Conservation (phyloP, 2,888 invertebrate species). For the Carpatolechia fugitivella region DNA sequence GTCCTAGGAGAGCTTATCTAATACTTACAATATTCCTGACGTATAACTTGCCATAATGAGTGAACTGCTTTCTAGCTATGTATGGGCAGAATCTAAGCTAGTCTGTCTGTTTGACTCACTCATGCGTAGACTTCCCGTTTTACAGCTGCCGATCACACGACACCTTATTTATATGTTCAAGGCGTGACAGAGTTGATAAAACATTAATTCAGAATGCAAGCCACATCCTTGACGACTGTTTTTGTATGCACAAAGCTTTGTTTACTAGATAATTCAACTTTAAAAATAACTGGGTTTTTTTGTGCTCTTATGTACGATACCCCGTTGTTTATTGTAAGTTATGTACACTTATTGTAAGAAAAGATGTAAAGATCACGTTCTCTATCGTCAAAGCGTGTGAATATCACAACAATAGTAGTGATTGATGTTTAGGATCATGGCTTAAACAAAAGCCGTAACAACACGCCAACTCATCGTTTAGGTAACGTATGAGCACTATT, state of each 20-base stretch:
- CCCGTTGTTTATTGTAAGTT: not conserved
- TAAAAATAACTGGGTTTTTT: not conserved
- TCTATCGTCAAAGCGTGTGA: constrained; percentile 6
- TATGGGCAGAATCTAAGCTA: not conserved
- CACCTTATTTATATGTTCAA: constrained; percentile 5
- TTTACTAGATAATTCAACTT: constrained; percentile 8
- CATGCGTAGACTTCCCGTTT: not conserved
- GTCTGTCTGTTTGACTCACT: not conserved
- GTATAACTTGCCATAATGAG: constrained; percentile 16
- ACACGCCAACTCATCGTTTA: not conserved
- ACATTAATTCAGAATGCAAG: constrained; percentile 23
- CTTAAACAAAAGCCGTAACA: constrained; percentile 1
- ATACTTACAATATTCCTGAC: constrained; percentile 10
- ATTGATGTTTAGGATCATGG: constrained; percentile 8
- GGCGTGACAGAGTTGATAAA: constrained; percentile 19
- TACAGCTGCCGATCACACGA: not conserved
- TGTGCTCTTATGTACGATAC: not conserved
- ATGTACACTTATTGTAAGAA: not conserved
- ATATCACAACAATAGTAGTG: constrained; percentile 1
- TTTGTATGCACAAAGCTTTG: constrained; percentile 12
- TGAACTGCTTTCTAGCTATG: constrained; percentile 19
- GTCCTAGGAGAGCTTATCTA: constrained; percentile 15
- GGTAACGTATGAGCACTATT: not conserved
- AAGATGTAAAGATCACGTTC: constrained; percentile 8
- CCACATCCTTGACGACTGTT: constrained; percentile 17